phyloP scores from a whole-genome alignment of 2,113 vertebrate species.

The Alethe castanea region DNA sequence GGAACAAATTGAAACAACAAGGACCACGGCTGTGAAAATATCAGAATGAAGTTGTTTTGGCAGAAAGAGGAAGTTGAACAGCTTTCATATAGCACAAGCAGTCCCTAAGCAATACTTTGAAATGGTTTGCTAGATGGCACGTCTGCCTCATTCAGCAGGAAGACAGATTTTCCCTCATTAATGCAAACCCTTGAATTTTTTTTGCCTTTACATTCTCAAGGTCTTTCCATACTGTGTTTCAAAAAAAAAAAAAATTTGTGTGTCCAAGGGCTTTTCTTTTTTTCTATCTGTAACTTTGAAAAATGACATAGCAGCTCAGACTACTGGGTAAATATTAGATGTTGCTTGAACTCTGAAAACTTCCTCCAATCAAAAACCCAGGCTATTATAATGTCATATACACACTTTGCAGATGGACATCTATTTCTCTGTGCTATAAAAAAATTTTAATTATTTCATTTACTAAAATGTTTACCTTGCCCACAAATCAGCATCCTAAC shows the following conservation, averaged over 20 bases:
- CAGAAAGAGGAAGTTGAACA: conserved; percentile 34
- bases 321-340: background rate
- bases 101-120: conserved; percentile 5
- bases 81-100: conserved; percentile 20
- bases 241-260: background rate
- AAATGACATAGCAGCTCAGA: background rate
- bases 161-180: conserved; percentile 40
- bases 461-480: background rate
- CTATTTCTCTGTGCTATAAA: background rate
- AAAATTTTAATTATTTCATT: background rate
- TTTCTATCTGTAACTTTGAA: background rate
- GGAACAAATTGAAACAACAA: background rate
- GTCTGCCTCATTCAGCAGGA: background rate
- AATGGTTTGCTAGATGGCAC: background rate
- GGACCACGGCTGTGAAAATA: background rate
- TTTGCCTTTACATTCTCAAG: background rate
- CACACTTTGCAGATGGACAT: background rate
- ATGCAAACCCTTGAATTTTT: background rate
- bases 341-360: background rate
- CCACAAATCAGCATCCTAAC: background rate
- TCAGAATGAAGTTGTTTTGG: background rate
- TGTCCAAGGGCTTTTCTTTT: background rate
- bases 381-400: background rate
- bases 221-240: background rate
- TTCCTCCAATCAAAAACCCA: background rate